These are phyloP conservation scores for Halichoeres trimaculatus DNA, from an alignment of 2,113 vertebrate species.

Conservation along the genomic window DNA sequence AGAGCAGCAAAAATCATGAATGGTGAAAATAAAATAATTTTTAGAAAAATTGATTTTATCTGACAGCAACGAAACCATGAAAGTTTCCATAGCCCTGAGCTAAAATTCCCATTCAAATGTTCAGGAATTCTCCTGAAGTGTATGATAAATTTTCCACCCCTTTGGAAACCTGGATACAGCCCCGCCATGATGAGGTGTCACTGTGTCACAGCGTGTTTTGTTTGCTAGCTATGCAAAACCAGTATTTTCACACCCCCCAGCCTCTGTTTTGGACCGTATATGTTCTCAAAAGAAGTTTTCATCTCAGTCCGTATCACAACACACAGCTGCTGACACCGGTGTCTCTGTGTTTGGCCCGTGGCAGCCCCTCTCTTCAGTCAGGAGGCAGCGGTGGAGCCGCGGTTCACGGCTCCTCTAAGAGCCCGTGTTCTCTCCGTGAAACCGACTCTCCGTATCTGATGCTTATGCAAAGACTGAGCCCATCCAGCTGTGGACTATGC, in stretches of 20 bases:
- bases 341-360: not conserved
- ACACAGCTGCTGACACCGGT: not conserved
- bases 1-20: too few species aligned
- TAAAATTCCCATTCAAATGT: too few species aligned
- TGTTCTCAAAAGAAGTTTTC: not conserved
- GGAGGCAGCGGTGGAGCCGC: not conserved
- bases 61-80: too few species aligned
- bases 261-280: not conserved
- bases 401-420: conserved; percentile 29
- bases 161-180: too few species aligned
- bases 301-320: too few species aligned
- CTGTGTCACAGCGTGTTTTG: too few species aligned
- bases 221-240: not conserved
- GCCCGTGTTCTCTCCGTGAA: conserved; percentile 26
- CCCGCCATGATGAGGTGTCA: too few species aligned
- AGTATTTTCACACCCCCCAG: not conserved
- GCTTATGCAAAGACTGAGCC: conserved; percentile 53
- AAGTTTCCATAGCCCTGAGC: too few species aligned
- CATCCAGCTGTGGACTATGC: conserved; percentile 52
- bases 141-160: too few species aligned
- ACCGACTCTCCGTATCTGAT: conserved; percentile 49
- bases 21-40: too few species aligned
- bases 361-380: not conserved
- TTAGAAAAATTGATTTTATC: too few species aligned
- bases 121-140: too few species aligned